Conservation (phyloP, 2,888 invertebrate species). For the Sphaerophoria rueppellii region DNA sequence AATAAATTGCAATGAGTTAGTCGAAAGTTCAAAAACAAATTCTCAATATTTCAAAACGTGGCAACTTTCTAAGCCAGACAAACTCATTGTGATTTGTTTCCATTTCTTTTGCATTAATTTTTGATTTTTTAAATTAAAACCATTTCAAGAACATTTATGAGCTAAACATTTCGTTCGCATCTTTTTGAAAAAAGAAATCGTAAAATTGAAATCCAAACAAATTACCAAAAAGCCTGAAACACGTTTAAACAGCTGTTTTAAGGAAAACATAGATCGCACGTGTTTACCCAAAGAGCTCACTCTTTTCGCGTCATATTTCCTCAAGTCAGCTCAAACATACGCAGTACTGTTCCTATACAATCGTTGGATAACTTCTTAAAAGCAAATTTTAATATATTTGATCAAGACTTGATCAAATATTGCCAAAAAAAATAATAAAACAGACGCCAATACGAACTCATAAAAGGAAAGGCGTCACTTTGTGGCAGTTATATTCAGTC, state of each 20-base stretch:
- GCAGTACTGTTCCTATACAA: not conserved
- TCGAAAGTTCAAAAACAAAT: too few species aligned
- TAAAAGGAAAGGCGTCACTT: too few species aligned
- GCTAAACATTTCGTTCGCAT: not conserved
- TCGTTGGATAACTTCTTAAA: not conserved
- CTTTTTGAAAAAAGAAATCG: not conserved
- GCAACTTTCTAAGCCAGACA: too few species aligned
- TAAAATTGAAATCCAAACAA: not conserved
- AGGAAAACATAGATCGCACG: not conserved
- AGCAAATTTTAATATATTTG: not conserved
- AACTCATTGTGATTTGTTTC: too few species aligned
- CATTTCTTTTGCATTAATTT: too few species aligned
- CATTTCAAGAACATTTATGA: too few species aligned
- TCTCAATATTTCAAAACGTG: too few species aligned
- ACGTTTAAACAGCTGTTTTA: constrained; percentile 3
- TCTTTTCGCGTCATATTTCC: constrained; percentile 13
- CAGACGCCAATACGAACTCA: not conserved
- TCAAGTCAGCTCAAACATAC: not conserved
- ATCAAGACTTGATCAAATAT: not conserved
- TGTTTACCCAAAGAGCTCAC: constrained; percentile 9
- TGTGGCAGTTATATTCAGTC: not conserved
- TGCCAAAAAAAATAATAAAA: constrained; percentile 13
- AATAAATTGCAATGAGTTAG: too few species aligned
- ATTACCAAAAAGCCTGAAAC: not conserved
- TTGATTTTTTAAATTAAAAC: too few species aligned